These are phyloP conservation scores for Sprattus sprattus DNA, from an alignment of 2,113 vertebrate genomes.

Conservation along the genomic window DNA sequence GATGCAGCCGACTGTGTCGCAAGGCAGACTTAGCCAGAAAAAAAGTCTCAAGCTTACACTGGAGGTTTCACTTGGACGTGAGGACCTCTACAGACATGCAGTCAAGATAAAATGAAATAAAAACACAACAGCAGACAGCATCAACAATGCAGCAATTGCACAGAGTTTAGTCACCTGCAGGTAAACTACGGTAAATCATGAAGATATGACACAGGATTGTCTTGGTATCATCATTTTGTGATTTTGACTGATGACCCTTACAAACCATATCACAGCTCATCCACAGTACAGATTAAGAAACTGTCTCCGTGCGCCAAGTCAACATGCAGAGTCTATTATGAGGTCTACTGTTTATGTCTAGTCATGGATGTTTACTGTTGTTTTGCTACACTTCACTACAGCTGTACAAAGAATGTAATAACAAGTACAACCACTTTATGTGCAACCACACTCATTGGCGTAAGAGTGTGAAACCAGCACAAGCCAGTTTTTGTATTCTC, in stretches of 20 bases:
- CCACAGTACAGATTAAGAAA: background rate
- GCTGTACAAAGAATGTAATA: no score
- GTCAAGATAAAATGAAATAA: background rate
- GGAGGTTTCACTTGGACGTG: background rate
- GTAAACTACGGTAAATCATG: background rate
- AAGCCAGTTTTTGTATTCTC: background rate
- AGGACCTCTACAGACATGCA: background rate
- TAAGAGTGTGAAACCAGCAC: background rate
- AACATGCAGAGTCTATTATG: no score
- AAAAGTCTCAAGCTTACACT: background rate
- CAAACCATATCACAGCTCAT: background rate
- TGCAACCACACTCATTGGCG: no score
- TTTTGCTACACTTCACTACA: no score
- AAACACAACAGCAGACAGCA: background rate
- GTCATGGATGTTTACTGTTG: no score
- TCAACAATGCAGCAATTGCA: background rate
- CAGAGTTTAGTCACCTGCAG: background rate
- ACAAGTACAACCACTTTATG: no score
- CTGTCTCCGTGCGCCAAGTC: no score
- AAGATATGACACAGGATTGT: background rate
- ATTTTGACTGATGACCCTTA: background rate
- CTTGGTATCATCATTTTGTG: background rate
- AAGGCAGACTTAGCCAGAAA: background rate
- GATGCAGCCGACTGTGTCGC: constrained; percentile 10
- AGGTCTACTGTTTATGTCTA: no score